Percentiles rank a stretch among this genome's conserved stretches.
Conservation (phyloP, 2,113 vertebrate species). For the Nyctereutes procyonoides region DNA sequence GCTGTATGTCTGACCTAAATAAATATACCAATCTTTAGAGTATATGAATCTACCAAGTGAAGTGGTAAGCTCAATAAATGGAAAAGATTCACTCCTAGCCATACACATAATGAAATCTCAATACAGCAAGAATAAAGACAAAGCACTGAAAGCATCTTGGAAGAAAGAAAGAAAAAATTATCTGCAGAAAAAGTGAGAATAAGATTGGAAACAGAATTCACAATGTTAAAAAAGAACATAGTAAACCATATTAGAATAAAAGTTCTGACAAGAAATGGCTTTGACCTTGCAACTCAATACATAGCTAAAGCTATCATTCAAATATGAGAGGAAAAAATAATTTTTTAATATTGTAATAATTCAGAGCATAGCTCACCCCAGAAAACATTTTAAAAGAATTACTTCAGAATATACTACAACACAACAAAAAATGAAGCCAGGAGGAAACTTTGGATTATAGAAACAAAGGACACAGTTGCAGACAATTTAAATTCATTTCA, state of each 20-base stretch:
- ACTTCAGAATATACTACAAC: not conserved
- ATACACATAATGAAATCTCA: not conserved
- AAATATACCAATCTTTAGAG: not conserved
- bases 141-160: not conserved
- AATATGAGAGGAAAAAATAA: not conserved
- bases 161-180: slow-evolving; percentile 2
- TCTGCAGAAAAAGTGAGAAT: not conserved
- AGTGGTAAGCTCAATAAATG: not conserved
- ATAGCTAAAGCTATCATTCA: not conserved
- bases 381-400: not conserved
- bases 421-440: slow-evolving; percentile 3
- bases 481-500: not conserved
- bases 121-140: not conserved
- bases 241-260: not conserved
- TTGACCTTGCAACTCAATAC: not conserved
- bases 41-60: not conserved
- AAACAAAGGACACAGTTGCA: not conserved
- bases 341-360: not conserved
- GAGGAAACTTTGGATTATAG: not conserved
- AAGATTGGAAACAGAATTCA: not conserved
- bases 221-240: not conserved
- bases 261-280: not conserved
- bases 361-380: not conserved
- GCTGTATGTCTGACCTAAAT: not conserved
- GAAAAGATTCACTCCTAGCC: not conserved